phyloP scores from a whole-genome alignment of 2,888 invertebrate species.

The Sphaerophoria rueppellii region DNA sequence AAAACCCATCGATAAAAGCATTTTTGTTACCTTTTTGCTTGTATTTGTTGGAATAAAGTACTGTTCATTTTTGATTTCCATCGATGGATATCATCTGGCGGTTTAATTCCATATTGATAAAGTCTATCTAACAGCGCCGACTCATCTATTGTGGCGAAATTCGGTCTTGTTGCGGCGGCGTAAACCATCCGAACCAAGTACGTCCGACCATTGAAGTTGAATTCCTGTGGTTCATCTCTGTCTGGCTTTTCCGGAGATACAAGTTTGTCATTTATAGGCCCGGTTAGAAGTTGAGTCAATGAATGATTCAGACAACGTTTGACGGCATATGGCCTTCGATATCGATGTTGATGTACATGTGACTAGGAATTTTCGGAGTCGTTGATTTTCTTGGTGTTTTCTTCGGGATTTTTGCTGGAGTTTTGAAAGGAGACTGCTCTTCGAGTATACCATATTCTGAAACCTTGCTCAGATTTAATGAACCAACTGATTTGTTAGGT shows the following conservation, averaged over 20 bases:
- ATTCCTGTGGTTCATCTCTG: slow-evolving; percentile 59
- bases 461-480: slow-evolving; percentile 75
- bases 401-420: slow-evolving; percentile 52
- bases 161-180: slow-evolving; percentile 85
- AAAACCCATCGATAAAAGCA: neutral
- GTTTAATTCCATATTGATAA: slow-evolving; percentile 86
- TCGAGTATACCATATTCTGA: slow-evolving; percentile 79
- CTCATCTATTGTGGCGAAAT: slow-evolving; percentile 85
- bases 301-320: slow-evolving; percentile 77
- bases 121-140: slow-evolving; percentile 84
- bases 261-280: slow-evolving; percentile 75
- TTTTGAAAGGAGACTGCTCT: slow-evolving; percentile 74
- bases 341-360: neutral
- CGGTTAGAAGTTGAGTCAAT: slow-evolving; percentile 77
- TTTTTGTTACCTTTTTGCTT: slow-evolving; percentile 83
- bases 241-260: slow-evolving; percentile 32
- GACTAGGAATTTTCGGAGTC: neutral
- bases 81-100: slow-evolving; percentile 77
- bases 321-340: slow-evolving; percentile 44
- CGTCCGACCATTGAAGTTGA: slow-evolving; percentile 78
- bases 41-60: slow-evolving; percentile 85
- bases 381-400: slow-evolving; percentile 52
- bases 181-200: slow-evolving; percentile 82
- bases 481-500: slow-evolving; percentile 5
- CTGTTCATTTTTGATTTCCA: slow-evolving; percentile 81